A percentile compares a stretch with the other conserved stretches of the same genome.
These are phyloP conservation scores for Pyrocoelia pectoralis DNA, from an alignment of 2,888 invertebrate genomes.

Conservation along the genomic window DNA sequence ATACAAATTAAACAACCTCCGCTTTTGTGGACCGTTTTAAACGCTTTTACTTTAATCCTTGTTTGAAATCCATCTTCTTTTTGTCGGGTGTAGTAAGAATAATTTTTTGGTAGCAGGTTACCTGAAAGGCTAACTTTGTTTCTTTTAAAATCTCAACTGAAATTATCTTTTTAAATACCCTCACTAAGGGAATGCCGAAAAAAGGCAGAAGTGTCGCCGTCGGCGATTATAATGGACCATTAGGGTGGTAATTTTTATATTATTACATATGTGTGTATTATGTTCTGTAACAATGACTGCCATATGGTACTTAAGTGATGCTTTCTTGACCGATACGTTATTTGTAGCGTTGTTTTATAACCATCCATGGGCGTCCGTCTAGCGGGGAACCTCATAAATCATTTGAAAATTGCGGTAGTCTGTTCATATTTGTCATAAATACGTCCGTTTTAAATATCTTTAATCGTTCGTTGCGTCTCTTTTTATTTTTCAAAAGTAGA, in stretches of 20 bases:
- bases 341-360: constrained; percentile 33
- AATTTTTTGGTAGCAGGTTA: too few relatives aligned
- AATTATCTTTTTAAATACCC: too few relatives aligned
- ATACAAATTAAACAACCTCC: not conserved
- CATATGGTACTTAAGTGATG: constrained; percentile 37
- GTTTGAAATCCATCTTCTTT: too few relatives aligned
- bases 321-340: constrained; percentile 39
- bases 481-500: constrained; percentile 16
- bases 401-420: constrained; percentile 40
- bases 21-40: not conserved
- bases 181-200: not conserved
- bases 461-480: constrained; percentile 23
- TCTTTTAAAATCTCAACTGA: too few relatives aligned
- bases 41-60: too few relatives aligned
- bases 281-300: constrained; percentile 37
- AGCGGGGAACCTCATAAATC: constrained; percentile 42
- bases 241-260: constrained; percentile 32
- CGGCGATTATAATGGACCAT: constrained; percentile 14
- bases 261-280: constrained; percentile 33
- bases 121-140: too few relatives aligned
- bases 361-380: constrained; percentile 38
- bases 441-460: constrained; percentile 28
- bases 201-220: too few relatives aligned
- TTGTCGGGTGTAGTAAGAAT: too few relatives aligned
- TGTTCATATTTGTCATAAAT: constrained; percentile 36